A percentile compares a stretch with the other conserved stretches of the same genome.
Evolutionary conservation across 2,113 vertebrate genomes (phyloP).

Genomic region (Pelecanus crispus): DNA sequence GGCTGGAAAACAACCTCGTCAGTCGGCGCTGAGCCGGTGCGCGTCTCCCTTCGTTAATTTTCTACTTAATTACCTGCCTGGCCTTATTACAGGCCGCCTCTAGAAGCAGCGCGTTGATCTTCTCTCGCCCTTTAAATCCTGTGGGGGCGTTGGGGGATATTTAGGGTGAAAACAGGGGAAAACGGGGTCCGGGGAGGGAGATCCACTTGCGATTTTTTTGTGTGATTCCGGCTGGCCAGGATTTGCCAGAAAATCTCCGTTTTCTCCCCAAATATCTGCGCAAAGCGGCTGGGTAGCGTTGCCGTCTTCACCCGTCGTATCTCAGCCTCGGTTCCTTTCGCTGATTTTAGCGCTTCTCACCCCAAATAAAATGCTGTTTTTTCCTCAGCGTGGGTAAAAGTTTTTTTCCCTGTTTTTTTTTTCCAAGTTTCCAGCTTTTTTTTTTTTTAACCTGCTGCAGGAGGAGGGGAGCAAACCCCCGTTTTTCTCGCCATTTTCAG

Average conservation of each 20-base stretch:
- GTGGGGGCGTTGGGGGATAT: neutral
- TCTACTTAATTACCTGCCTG: neutral
- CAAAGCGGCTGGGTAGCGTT: accelerated
- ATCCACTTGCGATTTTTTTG: accelerated
- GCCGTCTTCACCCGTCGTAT: accelerated
- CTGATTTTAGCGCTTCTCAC: neutral
- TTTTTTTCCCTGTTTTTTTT: neutral
- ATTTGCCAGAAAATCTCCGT: neutral
- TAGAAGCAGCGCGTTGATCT: accelerated
- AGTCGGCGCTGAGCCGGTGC: neutral
- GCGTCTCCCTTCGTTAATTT: neutral
- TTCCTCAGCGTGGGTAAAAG: neutral
- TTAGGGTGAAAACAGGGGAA: neutral
- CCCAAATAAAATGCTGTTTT: neutral
- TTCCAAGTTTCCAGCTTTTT: neutral
- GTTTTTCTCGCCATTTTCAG: accelerated
- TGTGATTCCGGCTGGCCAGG: neutral
- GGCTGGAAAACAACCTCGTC: neutral
- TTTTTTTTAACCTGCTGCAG: neutral
- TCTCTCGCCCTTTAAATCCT: neutral
- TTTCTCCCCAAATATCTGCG: neutral
- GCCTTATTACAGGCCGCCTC: neutral
- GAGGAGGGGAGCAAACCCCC: neutral
- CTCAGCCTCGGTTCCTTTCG: accelerated
- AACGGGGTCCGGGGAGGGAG: accelerated